Base-by-base conservation (phyloP, 2,113 vertebrate species). In the Pandion haliaetus region DNA sequence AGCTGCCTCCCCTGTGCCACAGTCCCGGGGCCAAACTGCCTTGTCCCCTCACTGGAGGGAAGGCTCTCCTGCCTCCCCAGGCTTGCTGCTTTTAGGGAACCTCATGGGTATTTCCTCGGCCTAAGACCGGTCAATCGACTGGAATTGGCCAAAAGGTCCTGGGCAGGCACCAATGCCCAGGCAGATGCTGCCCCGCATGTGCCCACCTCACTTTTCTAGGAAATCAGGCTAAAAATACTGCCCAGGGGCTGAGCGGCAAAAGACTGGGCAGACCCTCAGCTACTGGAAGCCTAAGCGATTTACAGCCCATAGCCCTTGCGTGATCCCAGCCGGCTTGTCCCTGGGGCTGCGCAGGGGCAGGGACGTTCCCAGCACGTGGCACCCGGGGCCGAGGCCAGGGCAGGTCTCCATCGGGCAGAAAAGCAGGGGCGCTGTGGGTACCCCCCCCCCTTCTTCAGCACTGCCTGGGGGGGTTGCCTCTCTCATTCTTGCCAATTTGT, bases 291-390 rank as follows among this genome's bases (percentile, higher is more conserved):
- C 58, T 2, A 2, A n/a, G 19, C 66, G 89, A 96, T 94, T 94
- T 66, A 90, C 44, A 57, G 61, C 31, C 71, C 0, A 0, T 14
- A 40, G 26, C 34, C 72, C 3, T 1, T 58, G 79, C 0, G 0
- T 21, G 57, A 61, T 36, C 84, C 73, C 20, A 20, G 14, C 36
- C 54, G 2, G 10, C 44, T 52, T 52, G 47, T 45, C 55, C 34
- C 85, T 19, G 32, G 1, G 6, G n/a, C 93, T n/a, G 54, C 5
- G 5, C 52, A 40, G 81, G 36, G 62, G 20, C 87, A 55, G 79
- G 69, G 74, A 6, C 3, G 3, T 25, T 32, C 65, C 76, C 4
- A 2, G 49, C 65, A 54, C 2, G 9, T 3, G 18, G 55, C 38
- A 26, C 34, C 38, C 1, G 4, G 58, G 42, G 29, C n/a, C 1